Base-by-base conservation (phyloP, 1,140 invertebrate species). In the Delia radicum region DNA sequence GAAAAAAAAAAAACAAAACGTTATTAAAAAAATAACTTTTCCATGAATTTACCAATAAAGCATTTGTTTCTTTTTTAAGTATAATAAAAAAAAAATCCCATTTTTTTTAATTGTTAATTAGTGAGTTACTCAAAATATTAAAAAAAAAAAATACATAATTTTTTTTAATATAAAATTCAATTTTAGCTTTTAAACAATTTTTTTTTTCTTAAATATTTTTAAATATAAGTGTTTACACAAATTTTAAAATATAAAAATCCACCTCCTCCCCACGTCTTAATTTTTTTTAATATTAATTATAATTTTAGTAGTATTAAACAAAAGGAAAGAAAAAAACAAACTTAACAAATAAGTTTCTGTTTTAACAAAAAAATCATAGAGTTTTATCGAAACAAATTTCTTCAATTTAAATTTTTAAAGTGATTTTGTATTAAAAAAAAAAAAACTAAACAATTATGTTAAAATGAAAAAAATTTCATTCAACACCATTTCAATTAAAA, bases 61-160 rank as follows among this genome's bases (percentile, higher is more conserved):
- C 67, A 71, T 71, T 71, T 71, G 67, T 71, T 71, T 71, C 33
- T 33, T 71, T 69, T 71, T 71, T 71, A 33, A 55, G n/a, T 21
- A 55, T 18, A 42, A 42, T 3, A 55, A 24, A 24, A 21, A 21
- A 55, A 55, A 55, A 55, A 55, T 21, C 3, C n/a, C 18, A 55
- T 18, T 21, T 55, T 55, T 55, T 55, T 55, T 55, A 55, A 55
- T 55, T 21, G 48, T 55, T 55, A 55, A 55, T 55, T 55, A 55
- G 48, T 55, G 48, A 55, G 48, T 55, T 55, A 55, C 21, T 18
- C 48, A 55, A 55, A 55, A 55, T 21, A 5, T 18, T 55, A 18
- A 55, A 21, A 55, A 55, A 55, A 21, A 55, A 21, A 55, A 55
- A 55, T 37, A 21, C n/a, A 55, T 48, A n/a, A 18, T 55, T 55